Evolutionary conservation across 2,797 vertebrate species (phyloP).

Genomic region (Chrosomus eos): DNA sequence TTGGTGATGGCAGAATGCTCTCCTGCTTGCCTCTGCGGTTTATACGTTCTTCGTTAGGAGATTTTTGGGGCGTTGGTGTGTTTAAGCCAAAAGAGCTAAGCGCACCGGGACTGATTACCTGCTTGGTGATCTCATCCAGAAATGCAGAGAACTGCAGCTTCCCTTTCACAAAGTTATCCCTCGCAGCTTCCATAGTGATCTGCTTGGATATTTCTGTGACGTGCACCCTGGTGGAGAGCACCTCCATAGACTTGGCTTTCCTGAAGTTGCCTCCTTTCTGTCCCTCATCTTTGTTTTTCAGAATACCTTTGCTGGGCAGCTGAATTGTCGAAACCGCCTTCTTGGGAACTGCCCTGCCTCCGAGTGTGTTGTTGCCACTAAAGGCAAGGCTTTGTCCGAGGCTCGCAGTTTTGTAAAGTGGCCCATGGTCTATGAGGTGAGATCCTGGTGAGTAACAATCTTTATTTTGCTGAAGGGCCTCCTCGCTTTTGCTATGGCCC

Average conservation of each 20-base stretch:
- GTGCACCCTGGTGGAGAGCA: slow-evolving; percentile 73
- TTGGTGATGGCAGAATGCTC: slow-evolving; percentile 42
- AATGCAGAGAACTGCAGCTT: slow-evolving; percentile 85
- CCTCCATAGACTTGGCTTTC: slow-evolving; percentile 84
- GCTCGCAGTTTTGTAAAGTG: slow-evolving; percentile 75
- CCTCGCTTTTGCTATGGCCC: slow-evolving; percentile 76
- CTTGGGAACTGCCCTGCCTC: slow-evolving; percentile 66
- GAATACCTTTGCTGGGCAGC: slow-evolving; percentile 79
- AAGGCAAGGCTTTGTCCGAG: slow-evolving; percentile 75
- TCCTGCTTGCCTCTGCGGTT: slow-evolving; percentile 48
- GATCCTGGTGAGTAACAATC: slow-evolving; percentile 10
- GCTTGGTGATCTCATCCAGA: slow-evolving; percentile 84
- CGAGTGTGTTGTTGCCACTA: slow-evolving; percentile 68
- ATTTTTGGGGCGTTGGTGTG: slow-evolving; percentile 32
- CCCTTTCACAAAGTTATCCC: slow-evolving; percentile 71
- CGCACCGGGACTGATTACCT: slow-evolving; percentile 81
- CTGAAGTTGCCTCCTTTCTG: slow-evolving; percentile 66
- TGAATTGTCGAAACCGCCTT: slow-evolving; percentile 73
- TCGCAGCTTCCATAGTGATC: slow-evolving; percentile 58
- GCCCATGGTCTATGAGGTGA: slow-evolving; percentile 50
- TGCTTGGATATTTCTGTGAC: slow-evolving; percentile 51
- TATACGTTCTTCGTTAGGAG: slow-evolving; percentile 14
- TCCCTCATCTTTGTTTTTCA: slow-evolving; percentile 76
- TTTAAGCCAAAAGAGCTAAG: slow-evolving; percentile 76
- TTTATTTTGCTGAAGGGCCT: slow-evolving; percentile 66